Evolutionary conservation across 2,113 vertebrate genomes (phyloP), one percentile per base, ranked within the genome.

Genomic region (Rattus rattus): DNA sequence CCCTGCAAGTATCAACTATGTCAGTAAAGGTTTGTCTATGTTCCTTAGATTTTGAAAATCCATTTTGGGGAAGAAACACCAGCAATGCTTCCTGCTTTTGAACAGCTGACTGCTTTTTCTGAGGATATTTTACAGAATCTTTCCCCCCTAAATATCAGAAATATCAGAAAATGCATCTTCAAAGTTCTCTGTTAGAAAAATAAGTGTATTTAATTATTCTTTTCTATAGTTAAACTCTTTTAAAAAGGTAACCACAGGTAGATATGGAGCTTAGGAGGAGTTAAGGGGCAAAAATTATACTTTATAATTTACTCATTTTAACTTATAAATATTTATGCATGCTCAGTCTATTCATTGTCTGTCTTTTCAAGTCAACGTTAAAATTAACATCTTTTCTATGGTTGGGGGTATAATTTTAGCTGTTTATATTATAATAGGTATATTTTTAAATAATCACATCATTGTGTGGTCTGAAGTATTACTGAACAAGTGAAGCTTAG

Each of bases 1-100:
- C 69, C 33, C 63, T 69, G 36, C 12, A 94, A 91, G 80, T 52
- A 91, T 4, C 63, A 63, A 94, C 96, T 47, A 77, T 69, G 56
- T 72, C 79, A 72, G 16, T 88, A 56, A 59, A 95, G 39, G 28
- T 10, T 91, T 97, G 83, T n/a, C 26, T 39, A 87, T 83, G 33
- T 13, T 92, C 81, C 36, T 85, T 92, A 59, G 75, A 54, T 96
- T 97, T 97, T 94, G 24, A 79, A 91, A 95, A 49, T 91, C 47
- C 96, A 94, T 77, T 88, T 81, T 80, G 69, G 67, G 67, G 5
- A 75, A 91, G 30, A 49, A 5, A 5, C 81, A 90, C 11, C 84
- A 59, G 67, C 92, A 95, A 39, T 96, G 77, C 75, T 87, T 92
- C 88, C 52, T 92, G 65, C 69, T 92, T 95, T 88, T 61, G 63